Percentiles rank a stretch among this genome's conserved stretches.
These are phyloP conservation scores for Semibalanus balanoides DNA, from an alignment of 1,140 invertebrate genomes.

Conservation along the genomic window DNA sequence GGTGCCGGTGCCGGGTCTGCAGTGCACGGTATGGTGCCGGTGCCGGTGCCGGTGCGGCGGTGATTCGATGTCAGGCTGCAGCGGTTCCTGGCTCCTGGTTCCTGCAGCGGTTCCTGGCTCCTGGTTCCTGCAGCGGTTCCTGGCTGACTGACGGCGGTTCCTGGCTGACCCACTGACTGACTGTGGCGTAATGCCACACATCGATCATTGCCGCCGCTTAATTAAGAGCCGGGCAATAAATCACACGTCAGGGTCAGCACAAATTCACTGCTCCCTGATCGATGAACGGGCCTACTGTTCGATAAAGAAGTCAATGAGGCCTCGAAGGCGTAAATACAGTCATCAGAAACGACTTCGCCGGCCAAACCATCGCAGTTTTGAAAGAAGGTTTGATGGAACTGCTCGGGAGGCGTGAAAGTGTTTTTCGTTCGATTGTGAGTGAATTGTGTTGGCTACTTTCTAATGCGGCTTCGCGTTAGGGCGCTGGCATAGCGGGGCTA, in stretches of 20 bases:
- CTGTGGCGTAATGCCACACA: too few species aligned
- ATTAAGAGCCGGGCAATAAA: background rate
- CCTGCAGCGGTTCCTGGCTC: too few species aligned
- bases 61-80: too few species aligned
- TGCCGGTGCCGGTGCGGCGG: too few species aligned
- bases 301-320: background rate
- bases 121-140: too few species aligned
- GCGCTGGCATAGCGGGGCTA: background rate
- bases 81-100: too few species aligned
- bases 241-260: background rate
- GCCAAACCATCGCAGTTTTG: background rate
- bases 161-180: too few species aligned
- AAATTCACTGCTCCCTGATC: background rate
- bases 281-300: background rate
- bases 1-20: too few species aligned
- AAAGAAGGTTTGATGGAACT: background rate
- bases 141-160: too few species aligned
- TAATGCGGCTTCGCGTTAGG: background rate
- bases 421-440: background rate
- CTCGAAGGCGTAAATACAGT: background rate
- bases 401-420: too few species aligned
- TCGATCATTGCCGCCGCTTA: background rate
- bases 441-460: background rate
- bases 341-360: background rate
- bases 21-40: too few species aligned